phyloP scores from a whole-genome alignment of 1,140 invertebrate genomes.

The Eupeodes corollae region DNA sequence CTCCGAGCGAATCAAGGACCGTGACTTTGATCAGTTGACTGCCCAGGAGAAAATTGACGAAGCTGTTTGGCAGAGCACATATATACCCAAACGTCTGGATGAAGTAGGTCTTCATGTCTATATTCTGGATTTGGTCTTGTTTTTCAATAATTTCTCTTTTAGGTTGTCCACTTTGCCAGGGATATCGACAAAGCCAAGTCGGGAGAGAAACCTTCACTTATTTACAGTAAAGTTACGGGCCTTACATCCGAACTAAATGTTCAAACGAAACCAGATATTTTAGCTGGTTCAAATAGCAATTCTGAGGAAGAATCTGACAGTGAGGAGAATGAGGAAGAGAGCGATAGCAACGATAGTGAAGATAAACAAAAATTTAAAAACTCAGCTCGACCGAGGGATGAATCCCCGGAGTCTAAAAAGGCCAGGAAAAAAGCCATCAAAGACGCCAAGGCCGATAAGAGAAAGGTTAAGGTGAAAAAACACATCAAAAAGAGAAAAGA shows the following conservation, averaged over 20 bases:
- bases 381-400: conserved; percentile 65
- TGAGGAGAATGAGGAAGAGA: conserved; percentile 35
- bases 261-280: conserved; percentile 44
- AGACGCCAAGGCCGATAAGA: conserved; percentile 79
- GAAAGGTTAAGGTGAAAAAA: conserved; percentile 89
- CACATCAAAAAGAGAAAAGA: conserved; percentile 88
- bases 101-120: conserved; percentile 49
- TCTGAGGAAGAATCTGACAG: conserved; percentile 26
- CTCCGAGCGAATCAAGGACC: conserved; percentile 51
- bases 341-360: conserved; percentile 33
- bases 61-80: conserved; percentile 88
- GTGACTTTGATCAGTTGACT: conserved; percentile 48
- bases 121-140: conserved; percentile 5
- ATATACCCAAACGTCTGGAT: conserved; percentile 87
- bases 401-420: conserved; percentile 78
- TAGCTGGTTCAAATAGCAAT: conserved; percentile 28
- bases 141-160: conserved; percentile 6
- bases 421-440: conserved; percentile 75
- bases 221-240: conserved; percentile 76
- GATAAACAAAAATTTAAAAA: conserved; percentile 51
- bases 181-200: conserved; percentile 72
- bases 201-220: conserved; percentile 58
- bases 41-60: conserved; percentile 66
- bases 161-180: conserved; percentile 81
- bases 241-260: conserved; percentile 70